Base-by-base conservation (phyloP, 2,113 vertebrate genomes). In the Forbesichthys papilliferus region DNA sequence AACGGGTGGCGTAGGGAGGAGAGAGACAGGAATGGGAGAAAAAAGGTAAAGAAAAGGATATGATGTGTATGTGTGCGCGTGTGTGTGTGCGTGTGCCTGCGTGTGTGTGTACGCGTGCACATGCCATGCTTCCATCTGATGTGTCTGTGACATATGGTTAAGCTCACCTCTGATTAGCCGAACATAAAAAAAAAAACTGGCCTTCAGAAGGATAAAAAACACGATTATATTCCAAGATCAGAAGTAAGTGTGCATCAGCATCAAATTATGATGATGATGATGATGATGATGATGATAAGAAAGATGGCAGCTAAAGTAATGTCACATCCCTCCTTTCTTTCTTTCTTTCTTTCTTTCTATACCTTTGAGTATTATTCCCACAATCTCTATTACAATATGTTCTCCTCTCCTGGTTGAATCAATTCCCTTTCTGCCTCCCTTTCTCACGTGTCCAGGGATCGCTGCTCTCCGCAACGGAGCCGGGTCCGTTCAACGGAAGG, bases 401-500 rank as follows among this genome's bases (percentile, higher is more conserved):
- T 57, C 5, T 9, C 27, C 55, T 57, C 20, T 27, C 11, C 59
- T n/a, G 6, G 5, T 33, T 61, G 34, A 14, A 34, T 42, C 59
- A 46, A 12, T 61, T 34, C 42, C 34, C 20, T 56, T 8, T 46
- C 9, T 64, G 3, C 27, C 12, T 11, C 58, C 13, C 34, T 11
- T 46, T 27, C 66, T 74, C 13, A 0, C 52, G 5, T 42, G 66
- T 66, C 71, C 80, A 49, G 58, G 55, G 56, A 33, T 76, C 62
- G 53, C 74, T 82, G 60, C 80, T 42, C 62, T 51, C 77, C 47
- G 80, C 79, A 88, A 88, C 78, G 83, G 87, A 78, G 16, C 55
- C 18, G 64, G 65, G 80, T 80, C 75, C 70, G 66, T 1, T 71
- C 79, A 48, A 73, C 63, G 66, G 70, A 60, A 11, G 33, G 27